Conservation (phyloP, 2,888 invertebrate species). For the Oscheius sp. region DNA sequence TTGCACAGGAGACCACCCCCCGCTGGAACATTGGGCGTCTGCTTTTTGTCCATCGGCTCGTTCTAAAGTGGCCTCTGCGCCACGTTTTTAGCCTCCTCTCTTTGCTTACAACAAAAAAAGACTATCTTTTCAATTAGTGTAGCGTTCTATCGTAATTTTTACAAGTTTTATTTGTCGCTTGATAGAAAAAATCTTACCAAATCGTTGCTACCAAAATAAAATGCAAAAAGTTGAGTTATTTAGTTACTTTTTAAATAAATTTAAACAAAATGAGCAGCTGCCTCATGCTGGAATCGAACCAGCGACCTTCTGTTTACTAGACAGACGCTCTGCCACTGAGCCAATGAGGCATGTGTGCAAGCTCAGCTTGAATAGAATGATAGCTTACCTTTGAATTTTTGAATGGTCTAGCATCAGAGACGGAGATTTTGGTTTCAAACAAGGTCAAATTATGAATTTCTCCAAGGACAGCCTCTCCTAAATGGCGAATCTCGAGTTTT, state of each 20-base stretch:
- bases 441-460: constrained; percentile 16
- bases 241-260: neutral
- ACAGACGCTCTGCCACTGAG: constrained; percentile 68
- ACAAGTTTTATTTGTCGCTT: neutral
- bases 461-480: constrained; percentile 5
- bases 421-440: neutral
- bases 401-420: constrained; percentile 5
- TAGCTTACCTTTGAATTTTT: neutral
- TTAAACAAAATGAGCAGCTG: neutral
- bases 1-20: constrained; percentile 14
- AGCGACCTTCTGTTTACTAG: constrained; percentile 68
- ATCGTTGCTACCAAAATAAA: too few relatives aligned
- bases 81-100: constrained; percentile 36
- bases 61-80: constrained; percentile 25
- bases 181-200: too few relatives aligned
- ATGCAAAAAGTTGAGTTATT: neutral
- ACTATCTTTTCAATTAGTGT: neutral
- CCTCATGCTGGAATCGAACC: constrained; percentile 61
- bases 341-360: constrained; percentile 52
- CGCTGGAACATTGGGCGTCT: constrained; percentile 16
- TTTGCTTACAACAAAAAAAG: neutral
- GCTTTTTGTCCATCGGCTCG: constrained; percentile 28
- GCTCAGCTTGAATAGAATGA: too few relatives aligned
- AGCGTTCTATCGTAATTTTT: neutral
- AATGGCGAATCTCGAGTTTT: constrained; percentile 4